Evolutionary conservation across 1,140 invertebrate genomes (phyloP).

Genomic region (Drosophila arizonae): DNA sequence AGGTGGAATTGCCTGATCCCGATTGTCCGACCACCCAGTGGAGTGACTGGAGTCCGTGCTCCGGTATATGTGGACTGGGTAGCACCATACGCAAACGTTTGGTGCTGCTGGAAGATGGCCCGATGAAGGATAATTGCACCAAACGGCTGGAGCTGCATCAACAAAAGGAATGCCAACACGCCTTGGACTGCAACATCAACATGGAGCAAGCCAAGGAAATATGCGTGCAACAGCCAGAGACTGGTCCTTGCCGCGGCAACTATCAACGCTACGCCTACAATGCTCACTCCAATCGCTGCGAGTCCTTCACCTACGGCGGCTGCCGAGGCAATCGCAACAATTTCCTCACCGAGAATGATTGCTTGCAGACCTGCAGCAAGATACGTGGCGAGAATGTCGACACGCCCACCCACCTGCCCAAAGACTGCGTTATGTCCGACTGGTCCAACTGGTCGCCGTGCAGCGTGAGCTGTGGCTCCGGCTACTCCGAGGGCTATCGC

Average conservation of each 20-base stretch:
- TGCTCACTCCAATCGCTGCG: slow-evolving; percentile 87
- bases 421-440: slow-evolving; percentile 87
- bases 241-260: slow-evolving; percentile 91
- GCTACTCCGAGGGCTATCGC: slow-evolving; percentile 66
- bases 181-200: slow-evolving; percentile 88
- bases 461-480: slow-evolving; percentile 86
- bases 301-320: slow-evolving; percentile 93
- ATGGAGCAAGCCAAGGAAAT: slow-evolving; percentile 90
- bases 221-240: slow-evolving; percentile 88
- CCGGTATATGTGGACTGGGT: slow-evolving; percentile 88
- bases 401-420: slow-evolving; percentile 41
- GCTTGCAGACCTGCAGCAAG: slow-evolving; percentile 87
- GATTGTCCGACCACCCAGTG: slow-evolving; percentile 87
- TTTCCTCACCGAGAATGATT: slow-evolving; percentile 91
- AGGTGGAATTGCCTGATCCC: slow-evolving; percentile 85
- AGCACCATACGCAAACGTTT: slow-evolving; percentile 88
- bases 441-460: slow-evolving; percentile 91
- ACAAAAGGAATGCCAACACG: slow-evolving; percentile 86
- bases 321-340: slow-evolving; percentile 96
- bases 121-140: slow-evolving; percentile 85
- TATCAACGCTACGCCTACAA: slow-evolving; percentile 94
- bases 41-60: slow-evolving; percentile 89
- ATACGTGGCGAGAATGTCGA: slow-evolving; percentile 4
- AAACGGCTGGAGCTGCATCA: slow-evolving; percentile 86
- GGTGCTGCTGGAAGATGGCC: slow-evolving; percentile 85